Evolutionary conservation across 2,113 vertebrate genomes (phyloP), one percentile per base, ranked within the genome.

Genomic region (Ranitomeya variabilis): DNA sequence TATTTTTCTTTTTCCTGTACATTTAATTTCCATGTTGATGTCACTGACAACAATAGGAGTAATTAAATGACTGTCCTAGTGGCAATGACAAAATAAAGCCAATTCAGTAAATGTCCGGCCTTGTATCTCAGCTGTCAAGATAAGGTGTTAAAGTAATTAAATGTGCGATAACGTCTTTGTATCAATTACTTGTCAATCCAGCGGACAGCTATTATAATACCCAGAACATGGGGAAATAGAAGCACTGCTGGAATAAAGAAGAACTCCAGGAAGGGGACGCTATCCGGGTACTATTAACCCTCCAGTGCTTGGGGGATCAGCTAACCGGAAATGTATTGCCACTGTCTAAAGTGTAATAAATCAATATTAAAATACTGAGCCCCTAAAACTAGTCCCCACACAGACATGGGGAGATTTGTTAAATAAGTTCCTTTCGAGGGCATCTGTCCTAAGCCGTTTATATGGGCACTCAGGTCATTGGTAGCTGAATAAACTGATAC

Each of bases 121-220:
- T 76, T 54, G 87, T 83, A 83, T 83, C 80, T 88, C 81, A 66
- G 80, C 80, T 88, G 87, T 88, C 87, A 84, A 73, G 80, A 83
- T 88, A 74, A 88, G 80, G 87, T 74, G 87, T 88, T 88, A 76
- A 83, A 88, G 57, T 88, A 84, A 88, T 88, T 88, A 88, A 88
- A 88, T 83, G 80, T 67, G 80, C 23, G 71, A 88, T 88, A 84
- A 88, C 18, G 87, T 88, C 87, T 88, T 88, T 83, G 80, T 88
- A 83, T 88, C 87, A 88, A 88, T 88, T 83, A 88, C 87, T 83
- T 88, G 87, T 88, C 87, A 88, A 77, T 83, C 87, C 71, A 78
- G 80, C 26, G 51, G 87, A n/a, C 54, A 62, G 51, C 87, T 62
- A 78, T 84, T 88, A 83, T 81, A 52, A 81, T 83, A 11, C 31